Conservation (phyloP, 2,888 invertebrate species). For the Drosophila neonasuta region DNA sequence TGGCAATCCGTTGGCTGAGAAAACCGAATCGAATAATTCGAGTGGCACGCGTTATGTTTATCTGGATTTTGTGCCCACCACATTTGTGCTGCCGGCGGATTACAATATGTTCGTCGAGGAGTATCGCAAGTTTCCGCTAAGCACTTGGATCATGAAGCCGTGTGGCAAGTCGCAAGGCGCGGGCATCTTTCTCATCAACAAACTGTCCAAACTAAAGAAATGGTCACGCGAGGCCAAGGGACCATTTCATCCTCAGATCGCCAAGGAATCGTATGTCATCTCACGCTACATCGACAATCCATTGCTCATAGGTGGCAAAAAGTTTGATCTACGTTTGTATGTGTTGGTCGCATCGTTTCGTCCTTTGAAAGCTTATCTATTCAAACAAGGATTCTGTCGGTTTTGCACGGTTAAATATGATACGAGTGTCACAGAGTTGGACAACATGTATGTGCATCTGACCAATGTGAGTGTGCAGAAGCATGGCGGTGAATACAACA, state of each 20-base stretch:
- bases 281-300: conserved; percentile 98
- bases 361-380: conserved; percentile 95
- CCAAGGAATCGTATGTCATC: conserved; percentile 96
- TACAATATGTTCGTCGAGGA: conserved; percentile 99
- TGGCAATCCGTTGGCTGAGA: conserved; percentile 92
- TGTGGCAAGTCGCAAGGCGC: conserved; percentile 96
- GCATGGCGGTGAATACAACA: conserved; percentile 97
- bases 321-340: conserved; percentile 95
- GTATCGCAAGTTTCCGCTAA: conserved; percentile 95
- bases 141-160: conserved; percentile 99
- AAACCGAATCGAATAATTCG: conserved; percentile 83
- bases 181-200: conserved; percentile 97
- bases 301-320: conserved; percentile 96
- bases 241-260: conserved; percentile 91
- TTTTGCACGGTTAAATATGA: conserved; percentile 98
- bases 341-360: conserved; percentile 96
- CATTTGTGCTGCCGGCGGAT: conserved; percentile 96
- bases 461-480: conserved; percentile 98
- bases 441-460: conserved; percentile 96
- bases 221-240: conserved; percentile 94
- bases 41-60: conserved; percentile 89
- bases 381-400: conserved; percentile 95
- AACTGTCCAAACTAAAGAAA: conserved; percentile 94
- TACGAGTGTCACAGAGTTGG: conserved; percentile 92
- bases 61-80: conserved; percentile 95